phyloP scores from a whole-genome alignment of 2,113 vertebrate species.

The Origma solitaria region DNA sequence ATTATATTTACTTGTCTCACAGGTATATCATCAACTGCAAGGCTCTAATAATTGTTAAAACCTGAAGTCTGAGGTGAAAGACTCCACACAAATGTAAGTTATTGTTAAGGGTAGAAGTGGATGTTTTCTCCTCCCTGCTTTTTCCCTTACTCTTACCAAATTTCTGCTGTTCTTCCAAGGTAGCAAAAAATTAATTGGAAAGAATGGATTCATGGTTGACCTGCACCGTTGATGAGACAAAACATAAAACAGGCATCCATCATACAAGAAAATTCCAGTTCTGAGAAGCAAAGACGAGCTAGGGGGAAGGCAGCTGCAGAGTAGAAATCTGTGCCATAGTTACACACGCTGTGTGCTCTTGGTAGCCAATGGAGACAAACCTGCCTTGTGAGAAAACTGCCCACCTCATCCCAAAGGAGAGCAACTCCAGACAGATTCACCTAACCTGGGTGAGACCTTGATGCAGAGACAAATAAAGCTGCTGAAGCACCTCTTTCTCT shows the following conservation, averaged over 20 bases:
- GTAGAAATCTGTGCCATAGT: neutral
- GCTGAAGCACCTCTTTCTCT: neutral
- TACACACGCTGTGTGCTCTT: neutral
- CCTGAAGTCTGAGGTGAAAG: neutral
- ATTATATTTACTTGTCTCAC: neutral
- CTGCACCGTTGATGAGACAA: neutral
- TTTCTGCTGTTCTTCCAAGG: neutral
- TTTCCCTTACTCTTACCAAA: neutral
- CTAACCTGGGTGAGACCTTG: neutral
- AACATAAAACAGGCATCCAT: neutral
- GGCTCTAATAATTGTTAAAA: neutral
- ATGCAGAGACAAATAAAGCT: neutral
- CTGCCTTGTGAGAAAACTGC: neutral
- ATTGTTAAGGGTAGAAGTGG: neutral
- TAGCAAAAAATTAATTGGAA: neutral
- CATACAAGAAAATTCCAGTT: neutral
- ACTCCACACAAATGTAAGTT: neutral
- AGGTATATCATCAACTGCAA: neutral
- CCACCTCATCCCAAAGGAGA: neutral
- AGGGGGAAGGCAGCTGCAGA: neutral
- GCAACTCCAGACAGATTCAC: neutral
- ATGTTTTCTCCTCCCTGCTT: neutral
- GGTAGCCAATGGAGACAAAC: neutral
- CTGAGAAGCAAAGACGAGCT: neutral
- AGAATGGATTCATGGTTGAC: neutral